These are phyloP conservation scores for Amblyopsis hoosieri DNA, from an alignment of 2,797 vertebrate species.

Conservation along the genomic window DNA sequence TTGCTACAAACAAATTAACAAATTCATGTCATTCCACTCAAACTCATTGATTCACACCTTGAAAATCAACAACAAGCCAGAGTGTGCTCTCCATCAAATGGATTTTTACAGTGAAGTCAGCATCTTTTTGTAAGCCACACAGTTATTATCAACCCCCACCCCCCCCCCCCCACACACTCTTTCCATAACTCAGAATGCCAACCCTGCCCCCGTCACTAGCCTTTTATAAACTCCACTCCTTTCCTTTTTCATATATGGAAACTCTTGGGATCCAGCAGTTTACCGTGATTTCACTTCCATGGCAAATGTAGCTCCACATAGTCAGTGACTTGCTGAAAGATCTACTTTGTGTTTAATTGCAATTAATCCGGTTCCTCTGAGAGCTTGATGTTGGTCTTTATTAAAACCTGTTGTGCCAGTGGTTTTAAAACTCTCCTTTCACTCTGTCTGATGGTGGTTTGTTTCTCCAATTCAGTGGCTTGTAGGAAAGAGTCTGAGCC, in stretches of 20 bases:
- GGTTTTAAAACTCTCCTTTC: conserved; percentile 1
- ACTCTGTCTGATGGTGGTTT: conserved; percentile 5
- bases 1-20: no score
- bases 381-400: conserved; percentile 11
- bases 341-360: conserved; percentile 26
- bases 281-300: conserved; percentile 28
- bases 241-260: conserved; percentile 31
- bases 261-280: conserved; percentile 32
- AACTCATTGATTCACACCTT: no score
- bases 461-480: conserved; percentile 30
- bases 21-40: no score
- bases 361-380: neutral
- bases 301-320: neutral
- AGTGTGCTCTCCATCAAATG: neutral
- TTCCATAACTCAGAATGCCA: conserved; percentile 49
- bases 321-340: conserved; percentile 2
- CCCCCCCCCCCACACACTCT: conserved; percentile 15
- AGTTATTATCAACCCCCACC: neutral
- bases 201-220: conserved; percentile 49
- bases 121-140: neutral
- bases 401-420: conserved; percentile 4
- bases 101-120: neutral
- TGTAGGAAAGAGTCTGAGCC: conserved; percentile 21
- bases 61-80: neutral
- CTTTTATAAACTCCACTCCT: conserved; percentile 45